Evolutionary conservation across 2,888 invertebrate genomes (phyloP), one percentile per base, ranked within the genome.

Genomic region (Cheilosia vernalis): DNA sequence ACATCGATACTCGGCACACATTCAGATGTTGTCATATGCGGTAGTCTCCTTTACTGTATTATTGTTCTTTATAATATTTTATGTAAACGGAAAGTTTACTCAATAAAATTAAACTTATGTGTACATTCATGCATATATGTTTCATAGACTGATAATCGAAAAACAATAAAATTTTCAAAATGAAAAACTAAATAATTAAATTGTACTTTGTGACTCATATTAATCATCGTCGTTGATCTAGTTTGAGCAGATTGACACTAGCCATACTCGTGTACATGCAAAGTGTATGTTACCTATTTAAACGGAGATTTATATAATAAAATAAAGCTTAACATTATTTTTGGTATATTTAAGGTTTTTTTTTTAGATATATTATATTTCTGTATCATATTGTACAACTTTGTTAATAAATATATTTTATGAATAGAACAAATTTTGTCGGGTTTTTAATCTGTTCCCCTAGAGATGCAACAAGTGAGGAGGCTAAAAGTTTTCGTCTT

Each of bases 371-470:
- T 37, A 40, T 15, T 30, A 37, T n/a, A 73, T 55, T 47, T 24
- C 53, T 78, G 83, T 83, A 78, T 73, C 79, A 78, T 74, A 84
- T 70, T 84, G 74, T 84, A 84, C 40, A 79, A 82, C 72, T 73
- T 79, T 79, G 44, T 44, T 63, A 83, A 78, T 78, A 84, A 74
- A 69, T 44, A 49, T 56, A 63, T 73, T 61, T 30, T 19, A 67
- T 69, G 47, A 47, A 69, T n/a, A 53, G 6, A 21, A 6, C 6
- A 27, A 6, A 6, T 27, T 1, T 6, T 27, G 6, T 6, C 27
- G 6, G 6, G 6, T 27, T 7, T 27, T 27, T 27, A 1, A 27
- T 27, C 5, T 27, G 27, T 27, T 27, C 6, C 6, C 27, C 27
- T 1, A 1, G 7, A 27, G 27, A 27, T 5, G 7, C 27, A 27